These are phyloP conservation scores for Aptenodytes patagonicus DNA, from an alignment of 2,113 vertebrate species.

Conservation along the genomic window DNA sequence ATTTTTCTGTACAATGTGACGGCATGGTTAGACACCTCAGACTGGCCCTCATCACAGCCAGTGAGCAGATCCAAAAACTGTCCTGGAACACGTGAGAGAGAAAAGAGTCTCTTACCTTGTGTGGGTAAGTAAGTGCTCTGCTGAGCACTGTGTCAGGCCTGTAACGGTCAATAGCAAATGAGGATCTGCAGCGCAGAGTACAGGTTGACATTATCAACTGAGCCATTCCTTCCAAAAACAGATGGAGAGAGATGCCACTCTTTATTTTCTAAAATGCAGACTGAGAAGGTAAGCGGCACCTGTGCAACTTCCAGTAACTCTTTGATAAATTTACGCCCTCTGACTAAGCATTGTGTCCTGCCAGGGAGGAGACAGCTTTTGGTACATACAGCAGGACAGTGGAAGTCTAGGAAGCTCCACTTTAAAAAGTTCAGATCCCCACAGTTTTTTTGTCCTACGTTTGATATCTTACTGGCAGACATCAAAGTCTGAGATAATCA, in stretches of 20 bases:
- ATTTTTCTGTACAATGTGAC: not conserved
- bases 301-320: not conserved
- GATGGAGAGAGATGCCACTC: not conserved
- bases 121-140: not conserved
- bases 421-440: not conserved
- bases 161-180: not conserved
- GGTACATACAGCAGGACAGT: fast-evolving
- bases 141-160: not conserved
- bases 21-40: not conserved
- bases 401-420: not conserved
- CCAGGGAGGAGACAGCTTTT: not conserved
- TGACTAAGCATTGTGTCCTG: not conserved
- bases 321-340: not conserved
- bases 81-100: not conserved
- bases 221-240: not conserved
- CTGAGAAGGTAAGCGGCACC: not conserved
- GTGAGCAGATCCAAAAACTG: not conserved
- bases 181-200: not conserved
- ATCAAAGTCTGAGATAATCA: not conserved
- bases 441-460: not conserved
- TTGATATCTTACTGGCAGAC: not conserved
- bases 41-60: fast-evolving
- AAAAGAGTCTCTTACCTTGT: not conserved
- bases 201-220: not conserved
- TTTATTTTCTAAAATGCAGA: not conserved